Conservation (phyloP, 2,113 vertebrate species). For the Phrynosoma blainvillii region DNA sequence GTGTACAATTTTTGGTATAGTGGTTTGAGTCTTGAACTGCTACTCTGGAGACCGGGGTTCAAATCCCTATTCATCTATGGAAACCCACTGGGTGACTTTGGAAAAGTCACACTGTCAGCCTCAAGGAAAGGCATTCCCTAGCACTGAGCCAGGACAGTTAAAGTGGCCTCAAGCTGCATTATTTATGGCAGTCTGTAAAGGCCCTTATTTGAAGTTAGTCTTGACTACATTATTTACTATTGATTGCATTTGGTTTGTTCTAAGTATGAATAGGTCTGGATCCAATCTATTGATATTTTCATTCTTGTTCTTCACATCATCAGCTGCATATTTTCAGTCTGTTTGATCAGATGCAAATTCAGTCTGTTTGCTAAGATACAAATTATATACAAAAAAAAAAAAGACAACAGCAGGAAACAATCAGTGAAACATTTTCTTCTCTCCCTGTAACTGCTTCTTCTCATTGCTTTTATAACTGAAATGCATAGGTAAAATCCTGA, state of each 20-base stretch:
- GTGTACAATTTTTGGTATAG: too few species aligned
- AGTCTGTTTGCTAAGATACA: background rate
- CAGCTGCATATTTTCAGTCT: background rate
- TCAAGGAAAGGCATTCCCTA: too few species aligned
- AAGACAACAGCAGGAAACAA: background rate
- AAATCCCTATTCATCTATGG: too few species aligned
- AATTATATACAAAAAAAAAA: background rate
- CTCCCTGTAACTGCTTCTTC: background rate
- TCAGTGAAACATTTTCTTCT: background rate
- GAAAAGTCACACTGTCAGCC: too few species aligned
- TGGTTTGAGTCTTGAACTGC: too few species aligned
- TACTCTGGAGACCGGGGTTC: too few species aligned
- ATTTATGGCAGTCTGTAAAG: too few species aligned
- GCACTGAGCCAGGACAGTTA: too few species aligned
- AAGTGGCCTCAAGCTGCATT: too few species aligned
- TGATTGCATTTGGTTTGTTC: background rate
- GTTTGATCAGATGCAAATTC: background rate
- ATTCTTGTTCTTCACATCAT: background rate
- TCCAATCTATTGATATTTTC: background rate
- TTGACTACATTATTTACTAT: background rate
- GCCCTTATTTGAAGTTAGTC: too few species aligned
- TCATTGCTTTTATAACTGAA: conserved; percentile 13
- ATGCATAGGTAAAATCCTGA: background rate
- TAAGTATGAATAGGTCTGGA: background rate
- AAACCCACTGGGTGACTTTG: too few species aligned